Conservation (phyloP, 2,797 vertebrate species). For the Sardinella longiceps region DNA sequence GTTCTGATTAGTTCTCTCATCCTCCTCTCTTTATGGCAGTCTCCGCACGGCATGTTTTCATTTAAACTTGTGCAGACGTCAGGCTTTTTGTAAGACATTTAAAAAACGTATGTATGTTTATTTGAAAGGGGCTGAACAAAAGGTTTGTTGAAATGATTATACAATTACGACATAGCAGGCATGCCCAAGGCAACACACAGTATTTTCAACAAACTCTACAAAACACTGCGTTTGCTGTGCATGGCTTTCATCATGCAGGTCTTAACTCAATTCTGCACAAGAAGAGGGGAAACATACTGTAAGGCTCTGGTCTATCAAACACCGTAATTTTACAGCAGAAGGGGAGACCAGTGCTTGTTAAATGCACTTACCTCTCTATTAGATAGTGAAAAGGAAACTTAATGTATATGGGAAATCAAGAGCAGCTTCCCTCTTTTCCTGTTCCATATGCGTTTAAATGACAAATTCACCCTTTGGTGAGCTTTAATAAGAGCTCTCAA, state of each 20-base stretch:
- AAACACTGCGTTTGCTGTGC: background rate
- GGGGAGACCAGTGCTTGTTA: background rate
- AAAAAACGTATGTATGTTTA: background rate
- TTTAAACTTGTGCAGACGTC: slow-evolving; percentile 20
- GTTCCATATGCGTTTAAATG: background rate
- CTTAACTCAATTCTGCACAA: background rate
- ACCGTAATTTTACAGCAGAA: background rate
- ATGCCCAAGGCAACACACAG: background rate
- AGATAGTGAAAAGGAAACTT: slow-evolving; percentile 6
- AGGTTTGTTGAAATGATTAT: slow-evolving; percentile 17
- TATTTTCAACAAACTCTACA: background rate
- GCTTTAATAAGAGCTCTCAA: background rate
- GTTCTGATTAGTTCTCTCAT: slow-evolving; percentile 33
- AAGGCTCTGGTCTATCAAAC: background rate
- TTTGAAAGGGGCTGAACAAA: background rate
- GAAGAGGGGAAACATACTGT: background rate
- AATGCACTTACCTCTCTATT: slow-evolving; percentile 2
- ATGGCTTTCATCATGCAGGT: slow-evolving; percentile 12
- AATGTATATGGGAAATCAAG: background rate
- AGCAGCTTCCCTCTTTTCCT: background rate
- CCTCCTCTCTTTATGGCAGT: slow-evolving; percentile 31
- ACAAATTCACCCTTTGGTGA: background rate
- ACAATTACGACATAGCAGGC: background rate
- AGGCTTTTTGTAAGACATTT: background rate
- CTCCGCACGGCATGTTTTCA: slow-evolving; percentile 18